Conservation (phyloP, 2,888 invertebrate species). For the Eupithecia abbreviata region DNA sequence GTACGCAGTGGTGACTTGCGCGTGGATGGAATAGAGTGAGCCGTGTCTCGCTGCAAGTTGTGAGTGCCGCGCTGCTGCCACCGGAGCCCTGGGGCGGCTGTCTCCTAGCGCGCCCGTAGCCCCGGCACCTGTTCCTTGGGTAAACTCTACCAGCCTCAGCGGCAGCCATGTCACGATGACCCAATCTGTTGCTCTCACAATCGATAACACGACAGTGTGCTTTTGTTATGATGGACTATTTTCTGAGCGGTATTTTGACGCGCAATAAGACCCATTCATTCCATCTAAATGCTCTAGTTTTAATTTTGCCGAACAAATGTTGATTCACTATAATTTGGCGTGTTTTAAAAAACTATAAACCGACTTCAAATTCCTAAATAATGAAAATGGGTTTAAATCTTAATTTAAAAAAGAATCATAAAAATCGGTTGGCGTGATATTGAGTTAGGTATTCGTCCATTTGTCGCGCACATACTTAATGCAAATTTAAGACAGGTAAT, state of each 20-base stretch:
- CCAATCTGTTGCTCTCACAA: conserved; percentile 64
- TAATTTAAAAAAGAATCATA: too few species aligned
- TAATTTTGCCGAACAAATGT: not conserved
- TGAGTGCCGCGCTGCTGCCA: conserved; percentile 6
- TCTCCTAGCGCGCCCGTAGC: not conserved
- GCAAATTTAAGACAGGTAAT: too few species aligned
- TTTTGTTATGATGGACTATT: conserved; percentile 64
- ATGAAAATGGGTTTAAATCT: too few species aligned
- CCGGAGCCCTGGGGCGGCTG: not conserved
- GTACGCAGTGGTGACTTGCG: not conserved
- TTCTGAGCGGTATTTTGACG: conserved; percentile 44
- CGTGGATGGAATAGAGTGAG: not conserved
- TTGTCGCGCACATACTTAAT: too few species aligned
- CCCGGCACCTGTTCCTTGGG: not conserved
- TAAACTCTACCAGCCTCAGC: not conserved
- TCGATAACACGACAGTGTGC: conserved; percentile 62
- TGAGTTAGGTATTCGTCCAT: too few species aligned
- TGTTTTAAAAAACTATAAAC: too few species aligned
- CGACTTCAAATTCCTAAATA: too few species aligned
- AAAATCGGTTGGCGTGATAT: too few species aligned
- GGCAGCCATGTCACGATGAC: not conserved
- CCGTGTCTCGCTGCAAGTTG: not conserved
- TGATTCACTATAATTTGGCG: not conserved
- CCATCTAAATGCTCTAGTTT: not conserved
- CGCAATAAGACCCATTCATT: conserved; percentile 22